A percentile compares a stretch with the other conserved stretches of the same genome.
These are phyloP conservation scores for Panopea generosa DNA, from an alignment of 2,888 invertebrate genomes.

Conservation along the genomic window DNA sequence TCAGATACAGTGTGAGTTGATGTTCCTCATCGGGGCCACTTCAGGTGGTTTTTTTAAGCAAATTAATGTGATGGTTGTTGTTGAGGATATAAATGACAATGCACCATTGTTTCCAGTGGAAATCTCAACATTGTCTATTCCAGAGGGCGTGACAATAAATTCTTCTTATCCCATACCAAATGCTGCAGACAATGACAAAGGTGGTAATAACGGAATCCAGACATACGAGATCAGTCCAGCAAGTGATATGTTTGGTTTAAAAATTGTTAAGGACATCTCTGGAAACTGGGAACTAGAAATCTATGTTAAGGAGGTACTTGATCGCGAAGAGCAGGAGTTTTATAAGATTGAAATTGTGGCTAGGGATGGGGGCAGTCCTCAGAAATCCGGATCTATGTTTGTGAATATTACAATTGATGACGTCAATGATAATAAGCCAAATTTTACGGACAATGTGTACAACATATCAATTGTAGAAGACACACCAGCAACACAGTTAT, in stretches of 20 bases:
- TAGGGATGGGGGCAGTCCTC: constrained; percentile 59
- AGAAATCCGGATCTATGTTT: constrained; percentile 33
- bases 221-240: constrained; percentile 47
- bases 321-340: constrained; percentile 54
- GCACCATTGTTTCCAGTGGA: constrained; percentile 62
- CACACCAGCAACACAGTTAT: constrained; percentile 32
- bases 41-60: constrained; percentile 33
- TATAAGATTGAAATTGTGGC: constrained; percentile 57
- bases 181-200: constrained; percentile 56
- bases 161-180: constrained; percentile 29
- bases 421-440: constrained; percentile 61
- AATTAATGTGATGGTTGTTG: constrained; percentile 62
- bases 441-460: constrained; percentile 39
- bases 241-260: constrained; percentile 48
- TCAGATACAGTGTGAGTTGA: constrained; percentile 37
- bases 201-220: constrained; percentile 54
- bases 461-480: constrained; percentile 56
- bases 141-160: constrained; percentile 46
- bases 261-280: constrained; percentile 8
- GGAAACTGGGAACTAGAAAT: constrained; percentile 51
- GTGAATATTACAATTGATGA: constrained; percentile 57
- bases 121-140: constrained; percentile 27
- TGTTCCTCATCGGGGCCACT: constrained; percentile 39
- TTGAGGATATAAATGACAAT: constrained; percentile 73
- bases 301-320: constrained; percentile 47